Evolutionary conservation across 2,113 vertebrate genomes (phyloP).

Genomic region (Lophius piscatorius): DNA sequence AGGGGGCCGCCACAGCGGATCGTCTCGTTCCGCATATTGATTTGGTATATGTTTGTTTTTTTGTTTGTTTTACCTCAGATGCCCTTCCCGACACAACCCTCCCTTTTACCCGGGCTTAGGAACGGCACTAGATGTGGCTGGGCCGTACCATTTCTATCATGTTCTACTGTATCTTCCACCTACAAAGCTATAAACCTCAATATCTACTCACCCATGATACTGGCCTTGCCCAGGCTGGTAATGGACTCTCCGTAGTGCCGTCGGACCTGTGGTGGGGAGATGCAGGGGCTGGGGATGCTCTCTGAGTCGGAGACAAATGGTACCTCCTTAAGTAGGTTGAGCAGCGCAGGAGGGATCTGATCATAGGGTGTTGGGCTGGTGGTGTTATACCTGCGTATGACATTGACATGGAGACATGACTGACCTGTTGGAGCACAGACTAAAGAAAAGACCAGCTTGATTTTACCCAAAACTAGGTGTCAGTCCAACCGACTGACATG

Average conservation of each 20-base stretch:
- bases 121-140: too few species aligned
- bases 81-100: too few species aligned
- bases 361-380: constrained; percentile 88
- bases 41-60: too few species aligned
- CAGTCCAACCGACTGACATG: too few species aligned
- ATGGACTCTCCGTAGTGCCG: constrained; percentile 95
- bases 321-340: constrained; percentile 88
- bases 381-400: constrained; percentile 84
- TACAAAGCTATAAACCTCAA: neutral
- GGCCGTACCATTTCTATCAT: too few species aligned
- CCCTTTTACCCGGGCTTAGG: too few species aligned
- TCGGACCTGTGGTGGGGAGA: constrained; percentile 88
- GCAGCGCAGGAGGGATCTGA: constrained; percentile 87
- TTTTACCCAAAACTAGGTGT: too few species aligned
- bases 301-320: constrained; percentile 81
- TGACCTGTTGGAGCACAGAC: too few species aligned
- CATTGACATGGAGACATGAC: neutral
- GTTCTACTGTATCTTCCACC: neutral
- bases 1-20: too few species aligned
- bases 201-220: constrained; percentile 88
- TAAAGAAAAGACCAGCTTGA: too few species aligned
- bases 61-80: too few species aligned
- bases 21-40: too few species aligned
- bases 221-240: constrained; percentile 95
- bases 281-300: constrained; percentile 87